phyloP scores from a whole-genome alignment of 2,888 invertebrate species.

The Cylindroiulus punctatus region DNA sequence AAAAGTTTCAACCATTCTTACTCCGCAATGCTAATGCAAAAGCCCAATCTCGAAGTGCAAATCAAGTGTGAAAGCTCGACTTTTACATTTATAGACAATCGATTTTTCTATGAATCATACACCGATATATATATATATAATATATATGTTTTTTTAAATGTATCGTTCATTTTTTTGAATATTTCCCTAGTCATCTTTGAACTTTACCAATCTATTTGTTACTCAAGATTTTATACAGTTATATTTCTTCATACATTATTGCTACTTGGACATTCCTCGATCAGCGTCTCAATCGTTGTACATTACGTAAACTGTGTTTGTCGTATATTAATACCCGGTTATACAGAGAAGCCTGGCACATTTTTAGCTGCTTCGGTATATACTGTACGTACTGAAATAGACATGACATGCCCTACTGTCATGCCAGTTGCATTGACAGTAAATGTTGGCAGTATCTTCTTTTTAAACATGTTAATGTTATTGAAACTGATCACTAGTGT shows the following conservation, averaged over 20 bases:
- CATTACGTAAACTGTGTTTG: not conserved
- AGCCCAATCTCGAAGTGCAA: conserved; percentile 11
- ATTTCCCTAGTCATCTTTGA: conserved; percentile 47
- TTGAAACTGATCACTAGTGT: no score
- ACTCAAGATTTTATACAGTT: conserved; percentile 49
- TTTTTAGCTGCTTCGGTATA: not conserved
- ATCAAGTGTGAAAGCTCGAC: conserved; percentile 2
- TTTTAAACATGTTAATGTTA: not conserved
- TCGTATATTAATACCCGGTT: not conserved
- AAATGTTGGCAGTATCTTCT: no score
- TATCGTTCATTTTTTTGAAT: not conserved
- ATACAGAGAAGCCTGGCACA: not conserved
- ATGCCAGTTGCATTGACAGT: no score
- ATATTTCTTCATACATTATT: not conserved
- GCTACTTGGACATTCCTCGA: not conserved
- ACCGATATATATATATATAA: not conserved
- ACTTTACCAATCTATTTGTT: conserved; percentile 37
- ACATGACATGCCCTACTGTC: no score
- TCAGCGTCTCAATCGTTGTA: not conserved
- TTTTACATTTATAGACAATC: conserved; percentile 18
- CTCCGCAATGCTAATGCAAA: not conserved
- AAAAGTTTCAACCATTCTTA: not conserved
- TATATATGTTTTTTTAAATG: not conserved
- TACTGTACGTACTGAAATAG: no score
- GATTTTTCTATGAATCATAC: conserved; percentile 18